phyloP scores from a whole-genome alignment of 2,797 vertebrate genomes.

The Etheostoma nigrum region DNA sequence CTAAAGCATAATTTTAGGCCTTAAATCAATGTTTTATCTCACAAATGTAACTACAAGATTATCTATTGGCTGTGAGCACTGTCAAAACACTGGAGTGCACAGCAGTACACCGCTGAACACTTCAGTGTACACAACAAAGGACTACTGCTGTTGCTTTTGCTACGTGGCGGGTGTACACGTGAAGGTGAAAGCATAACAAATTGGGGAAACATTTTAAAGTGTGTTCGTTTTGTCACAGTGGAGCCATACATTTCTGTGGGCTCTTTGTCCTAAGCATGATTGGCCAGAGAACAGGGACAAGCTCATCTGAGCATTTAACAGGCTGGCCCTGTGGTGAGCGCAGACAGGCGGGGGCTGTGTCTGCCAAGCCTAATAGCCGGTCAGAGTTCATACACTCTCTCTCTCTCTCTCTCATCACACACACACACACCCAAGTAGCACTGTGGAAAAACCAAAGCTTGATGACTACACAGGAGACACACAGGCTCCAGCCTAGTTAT shows the following conservation, averaged over 20 bases:
- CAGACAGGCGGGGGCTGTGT: slow-evolving; percentile 63
- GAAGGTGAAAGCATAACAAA: slow-evolving; percentile 26
- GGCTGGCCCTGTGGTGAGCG: slow-evolving; percentile 48
- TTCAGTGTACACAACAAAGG: background rate
- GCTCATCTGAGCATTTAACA: slow-evolving; percentile 64
- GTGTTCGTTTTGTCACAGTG: slow-evolving; percentile 35
- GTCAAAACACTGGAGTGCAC: background rate
- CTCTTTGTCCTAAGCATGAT: slow-evolving; percentile 63
- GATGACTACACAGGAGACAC: slow-evolving; percentile 27
- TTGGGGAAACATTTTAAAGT: slow-evolving; percentile 20
- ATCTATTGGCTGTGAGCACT: background rate
- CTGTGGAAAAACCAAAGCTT: slow-evolving; percentile 26
- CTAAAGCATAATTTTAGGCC: background rate
- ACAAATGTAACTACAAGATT: background rate
- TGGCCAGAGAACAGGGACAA: slow-evolving; percentile 63
- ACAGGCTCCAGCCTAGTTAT: slow-evolving; percentile 33
- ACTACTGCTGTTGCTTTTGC: background rate
- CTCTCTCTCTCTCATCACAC: slow-evolving; percentile 14
- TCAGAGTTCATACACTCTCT: slow-evolving; percentile 49
- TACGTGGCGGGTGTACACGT: background rate
- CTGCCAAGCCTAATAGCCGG: slow-evolving; percentile 56
- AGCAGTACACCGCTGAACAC: background rate
- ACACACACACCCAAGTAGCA: slow-evolving; percentile 39
- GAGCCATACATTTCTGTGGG: slow-evolving; percentile 50
- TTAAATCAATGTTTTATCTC: background rate